Percentiles rank a stretch among this genome's conserved stretches.
Evolutionary conservation across 2,888 invertebrate genomes (phyloP).

Genomic region (Dryocosmus kuriphilus): DNA sequence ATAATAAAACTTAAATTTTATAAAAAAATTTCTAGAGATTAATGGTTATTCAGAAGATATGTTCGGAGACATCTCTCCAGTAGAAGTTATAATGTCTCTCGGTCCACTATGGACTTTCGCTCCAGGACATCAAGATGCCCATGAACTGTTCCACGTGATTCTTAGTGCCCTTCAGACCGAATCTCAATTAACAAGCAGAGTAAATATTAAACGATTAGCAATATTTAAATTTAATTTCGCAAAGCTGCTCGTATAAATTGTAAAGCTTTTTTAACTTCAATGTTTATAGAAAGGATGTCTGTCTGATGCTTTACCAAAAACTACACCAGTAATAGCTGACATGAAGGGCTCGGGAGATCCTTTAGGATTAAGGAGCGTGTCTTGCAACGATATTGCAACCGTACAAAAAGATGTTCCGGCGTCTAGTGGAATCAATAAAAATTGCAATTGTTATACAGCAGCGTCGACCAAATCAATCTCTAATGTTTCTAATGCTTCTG

Average conservation of each 20-base stretch:
- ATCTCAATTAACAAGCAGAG: constrained; percentile 82
- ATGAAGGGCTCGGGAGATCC: constrained; percentile 67
- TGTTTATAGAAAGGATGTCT: constrained; percentile 83
- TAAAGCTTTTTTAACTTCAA: not conserved
- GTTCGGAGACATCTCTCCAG: constrained; percentile 71
- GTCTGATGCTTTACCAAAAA: constrained; percentile 83
- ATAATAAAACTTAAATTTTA: too few relatives aligned
- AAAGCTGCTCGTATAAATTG: too few relatives aligned
- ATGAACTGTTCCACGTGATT: constrained; percentile 93
- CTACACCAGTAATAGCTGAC: constrained; percentile 59
- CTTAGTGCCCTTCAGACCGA: constrained; percentile 95
- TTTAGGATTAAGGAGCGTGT: constrained; percentile 69
- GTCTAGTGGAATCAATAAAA: constrained; percentile 62
- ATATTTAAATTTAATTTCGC: too few relatives aligned
- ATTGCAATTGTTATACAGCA: constrained; percentile 61
- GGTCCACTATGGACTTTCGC: constrained; percentile 91
- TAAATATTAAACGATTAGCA: constrained; percentile 63
- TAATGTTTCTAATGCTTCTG: constrained; percentile 57
- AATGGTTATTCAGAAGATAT: constrained; percentile 72
- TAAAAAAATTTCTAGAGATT: constrained; percentile 61
- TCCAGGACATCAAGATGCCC: constrained; percentile 95
- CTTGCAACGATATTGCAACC: constrained; percentile 72
- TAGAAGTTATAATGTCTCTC: constrained; percentile 81
- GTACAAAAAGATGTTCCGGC: constrained; percentile 57
- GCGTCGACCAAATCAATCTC: constrained; percentile 66